Conservation (phyloP, 2,888 invertebrate species). For the Choristoneura rosaceana region DNA sequence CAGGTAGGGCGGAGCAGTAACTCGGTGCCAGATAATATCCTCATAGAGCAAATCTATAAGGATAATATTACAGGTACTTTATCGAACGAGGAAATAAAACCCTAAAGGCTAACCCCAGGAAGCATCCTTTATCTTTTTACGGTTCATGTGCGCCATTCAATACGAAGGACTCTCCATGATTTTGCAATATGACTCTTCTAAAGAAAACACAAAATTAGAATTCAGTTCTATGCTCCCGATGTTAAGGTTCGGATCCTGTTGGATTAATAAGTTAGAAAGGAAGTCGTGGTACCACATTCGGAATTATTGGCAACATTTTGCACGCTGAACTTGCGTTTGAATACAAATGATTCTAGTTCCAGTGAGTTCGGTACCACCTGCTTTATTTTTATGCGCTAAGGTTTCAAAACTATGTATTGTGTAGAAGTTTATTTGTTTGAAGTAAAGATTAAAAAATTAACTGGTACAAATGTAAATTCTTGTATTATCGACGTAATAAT, state of each 20-base stretch:
- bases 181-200: constrained; percentile 51
- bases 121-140: constrained; percentile 59
- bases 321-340: constrained; percentile 47
- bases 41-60: constrained; percentile 39
- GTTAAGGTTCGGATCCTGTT: constrained; percentile 9
- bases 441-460: neutral
- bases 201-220: constrained; percentile 28
- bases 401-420: constrained; percentile 16
- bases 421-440: neutral
- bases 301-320: constrained; percentile 55
- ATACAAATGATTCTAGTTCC: constrained; percentile 44
- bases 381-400: constrained; percentile 43
- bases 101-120: constrained; percentile 46
- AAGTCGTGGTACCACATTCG: constrained; percentile 44
- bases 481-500: no score
- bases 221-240: constrained; percentile 6
- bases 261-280: constrained; percentile 27
- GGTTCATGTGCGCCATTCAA: constrained; percentile 55
- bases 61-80: constrained; percentile 45
- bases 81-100: constrained; percentile 47
- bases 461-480: no score
- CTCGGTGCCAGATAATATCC: constrained; percentile 33
- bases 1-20: constrained; percentile 17
- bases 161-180: constrained; percentile 56
- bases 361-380: constrained; percentile 42